Evolutionary conservation across 2,888 invertebrate genomes (phyloP), one percentile per base, ranked within the genome.

Genomic region (Palloptera scutellata): DNA sequence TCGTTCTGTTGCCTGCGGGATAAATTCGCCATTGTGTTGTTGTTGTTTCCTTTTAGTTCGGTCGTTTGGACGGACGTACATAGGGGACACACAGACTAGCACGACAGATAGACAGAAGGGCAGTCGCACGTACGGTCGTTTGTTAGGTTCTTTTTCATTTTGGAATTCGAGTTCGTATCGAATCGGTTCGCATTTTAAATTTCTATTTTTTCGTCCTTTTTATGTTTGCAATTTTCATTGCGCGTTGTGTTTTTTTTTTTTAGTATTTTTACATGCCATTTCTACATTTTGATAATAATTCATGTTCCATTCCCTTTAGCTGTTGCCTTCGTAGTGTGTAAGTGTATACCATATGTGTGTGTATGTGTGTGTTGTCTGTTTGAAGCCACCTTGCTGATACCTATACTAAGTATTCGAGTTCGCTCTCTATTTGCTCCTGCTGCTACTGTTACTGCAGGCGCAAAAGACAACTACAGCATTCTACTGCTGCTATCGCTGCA

Each of bases 1-100:
- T 62, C 66, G 9, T 62, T 66, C 61, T 61, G 20, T 61, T 42
- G 58, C 61, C 42, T 13, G 55, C 57, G 42, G 52, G 17, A 52
- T 59, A 41, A 57, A 17, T 30, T 41, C 57, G 48, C 61, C 54
- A 54, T 60, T 55, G 66, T 58, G 53, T 17, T 42, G n/a, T 13
- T 15, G n/a, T 15, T 13, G 48, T 48, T 48, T 11, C 5, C 5
- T 15, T 48, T 48, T 48, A 48, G 48, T 15, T 13, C 48, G 13
- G 9, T 48, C 48, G 48, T 48, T 10, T 3, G 48, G 13, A 48
- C 48, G 48, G 48, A 12, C 13, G 48, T 48, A 11, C 13, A 15
- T 48, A 11, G 12, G 2, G 15, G 48, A 48, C 13, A 15, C 5
- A 11, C 48, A 48, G 30, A 30, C 30, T 30, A 30, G 30, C 30